phyloP scores from a whole-genome alignment of 2,888 invertebrate species.

The Lacanobia oleracea region DNA sequence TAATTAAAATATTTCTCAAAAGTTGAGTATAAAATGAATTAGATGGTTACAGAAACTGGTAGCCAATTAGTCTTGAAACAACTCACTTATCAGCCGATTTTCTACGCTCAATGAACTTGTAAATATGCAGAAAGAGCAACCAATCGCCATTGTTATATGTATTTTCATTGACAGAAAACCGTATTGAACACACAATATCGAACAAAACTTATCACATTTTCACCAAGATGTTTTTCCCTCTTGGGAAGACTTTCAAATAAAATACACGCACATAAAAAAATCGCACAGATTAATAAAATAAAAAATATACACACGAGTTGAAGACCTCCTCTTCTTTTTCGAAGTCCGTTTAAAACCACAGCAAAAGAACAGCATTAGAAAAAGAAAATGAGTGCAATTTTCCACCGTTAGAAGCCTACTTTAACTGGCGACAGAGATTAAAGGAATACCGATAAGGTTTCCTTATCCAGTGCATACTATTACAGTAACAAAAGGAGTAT shows the following conservation, averaged over 20 bases:
- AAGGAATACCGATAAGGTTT: conserved; percentile 72
- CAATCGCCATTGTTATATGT: not conserved
- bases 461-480: conserved; percentile 65
- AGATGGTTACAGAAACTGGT: not conserved
- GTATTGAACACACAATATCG: not conserved
- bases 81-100: not conserved
- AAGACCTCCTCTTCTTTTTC: conserved; percentile 23
- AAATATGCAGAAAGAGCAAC: conserved; percentile 5
- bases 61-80: not conserved
- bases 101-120: conserved; percentile 11
- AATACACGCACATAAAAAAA: not conserved
- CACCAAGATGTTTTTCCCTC: no score
- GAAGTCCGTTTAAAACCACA: conserved; percentile 19
- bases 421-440: conserved; percentile 65
- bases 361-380: conserved; percentile 17
- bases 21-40: not conserved
- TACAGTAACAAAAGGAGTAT: conserved; percentile 42
- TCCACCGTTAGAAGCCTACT: conserved; percentile 18
- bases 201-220: no score
- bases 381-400: conserved; percentile 19
- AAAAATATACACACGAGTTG: conserved; percentile 28
- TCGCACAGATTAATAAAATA: not conserved
- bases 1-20: not conserved
- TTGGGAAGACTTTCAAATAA: not conserved
- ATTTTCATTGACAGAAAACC: not conserved